Conservation (phyloP, 2,888 invertebrate species). For the Mythimna vitellina region DNA sequence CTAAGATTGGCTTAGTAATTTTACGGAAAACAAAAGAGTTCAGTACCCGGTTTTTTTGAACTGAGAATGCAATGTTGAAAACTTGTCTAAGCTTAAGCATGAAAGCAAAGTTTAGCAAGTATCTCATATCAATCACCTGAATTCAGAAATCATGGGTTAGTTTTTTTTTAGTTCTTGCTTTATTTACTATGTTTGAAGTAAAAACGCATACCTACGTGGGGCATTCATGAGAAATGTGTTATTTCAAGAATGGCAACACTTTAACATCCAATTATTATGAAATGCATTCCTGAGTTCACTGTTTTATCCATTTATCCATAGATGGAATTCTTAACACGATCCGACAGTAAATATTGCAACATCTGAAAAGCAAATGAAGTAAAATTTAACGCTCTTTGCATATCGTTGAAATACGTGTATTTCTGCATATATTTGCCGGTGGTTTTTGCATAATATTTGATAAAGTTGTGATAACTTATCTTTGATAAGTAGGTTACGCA, state of each 20-base stretch:
- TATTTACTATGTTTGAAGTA: too few species aligned
- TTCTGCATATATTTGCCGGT: conserved; percentile 47
- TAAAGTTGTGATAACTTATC: conserved; percentile 56
- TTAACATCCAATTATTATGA: neutral
- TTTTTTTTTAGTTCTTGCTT: too few species aligned
- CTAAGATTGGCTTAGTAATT: too few species aligned
- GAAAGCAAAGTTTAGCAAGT: neutral
- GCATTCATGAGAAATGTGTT: neutral
- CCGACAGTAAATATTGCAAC: conserved; percentile 38
- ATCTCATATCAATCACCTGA: neutral
- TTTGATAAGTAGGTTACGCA: conserved; percentile 52
- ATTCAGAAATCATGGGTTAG: neutral
- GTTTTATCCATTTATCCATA: conserved; percentile 6
- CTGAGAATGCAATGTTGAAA: neutral
- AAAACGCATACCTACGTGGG: too few species aligned
- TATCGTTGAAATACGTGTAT: conserved; percentile 39
- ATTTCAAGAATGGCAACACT: neutral
- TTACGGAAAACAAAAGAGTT: neutral
- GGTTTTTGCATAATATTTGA: conserved; percentile 57
- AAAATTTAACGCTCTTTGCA: conserved; percentile 38
- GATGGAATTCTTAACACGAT: conserved; percentile 33
- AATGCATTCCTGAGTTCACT: conserved; percentile 25
- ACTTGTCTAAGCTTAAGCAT: neutral
- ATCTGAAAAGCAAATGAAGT: conserved; percentile 48
- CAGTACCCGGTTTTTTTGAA: neutral